These are phyloP conservation scores for Athalia cordata DNA, from an alignment of 2,888 invertebrate genomes.

Conservation along the genomic window DNA sequence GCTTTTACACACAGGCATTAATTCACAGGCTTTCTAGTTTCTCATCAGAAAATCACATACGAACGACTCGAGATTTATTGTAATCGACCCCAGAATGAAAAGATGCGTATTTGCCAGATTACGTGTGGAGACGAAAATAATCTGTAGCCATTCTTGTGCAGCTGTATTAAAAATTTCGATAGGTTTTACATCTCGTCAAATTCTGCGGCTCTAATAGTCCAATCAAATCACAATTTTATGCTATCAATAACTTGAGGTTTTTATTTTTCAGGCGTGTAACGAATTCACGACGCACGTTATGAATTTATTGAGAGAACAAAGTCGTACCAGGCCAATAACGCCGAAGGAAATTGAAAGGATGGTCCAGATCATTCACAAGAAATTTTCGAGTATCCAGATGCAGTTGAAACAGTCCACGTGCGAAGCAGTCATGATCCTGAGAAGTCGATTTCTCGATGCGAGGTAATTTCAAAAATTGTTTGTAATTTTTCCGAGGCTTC, in stretches of 20 bases:
- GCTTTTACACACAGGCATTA: neutral
- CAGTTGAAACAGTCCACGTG: constrained; percentile 99
- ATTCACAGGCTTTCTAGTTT: too few species aligned
- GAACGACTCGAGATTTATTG: too few species aligned
- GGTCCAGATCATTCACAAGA: constrained; percentile 99
- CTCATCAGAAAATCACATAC: too few species aligned
- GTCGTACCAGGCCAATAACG: constrained; percentile 97
- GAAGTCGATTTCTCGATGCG: constrained; percentile 86
- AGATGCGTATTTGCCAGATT: too few species aligned
- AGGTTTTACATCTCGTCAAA: neutral
- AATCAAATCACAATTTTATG: neutral
- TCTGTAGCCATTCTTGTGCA: too few species aligned
- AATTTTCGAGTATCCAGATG: constrained; percentile 98
- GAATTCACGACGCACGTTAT: constrained; percentile 99
- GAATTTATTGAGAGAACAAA: constrained; percentile 97
- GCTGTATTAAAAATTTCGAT: neutral
- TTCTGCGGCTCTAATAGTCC: neutral
- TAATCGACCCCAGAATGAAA: too few species aligned
- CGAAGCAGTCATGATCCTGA: constrained; percentile 99
- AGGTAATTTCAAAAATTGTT: constrained; percentile 72
- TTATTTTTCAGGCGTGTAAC: constrained; percentile 89
- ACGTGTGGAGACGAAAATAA: too few species aligned
- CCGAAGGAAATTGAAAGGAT: constrained; percentile 99
- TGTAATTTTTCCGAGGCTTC: neutral
- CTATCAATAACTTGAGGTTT: neutral